Percentiles rank a stretch among this genome's conserved stretches.
phyloP scores from a whole-genome alignment of 2,888 invertebrate species.

The Oeneis ivallda region DNA sequence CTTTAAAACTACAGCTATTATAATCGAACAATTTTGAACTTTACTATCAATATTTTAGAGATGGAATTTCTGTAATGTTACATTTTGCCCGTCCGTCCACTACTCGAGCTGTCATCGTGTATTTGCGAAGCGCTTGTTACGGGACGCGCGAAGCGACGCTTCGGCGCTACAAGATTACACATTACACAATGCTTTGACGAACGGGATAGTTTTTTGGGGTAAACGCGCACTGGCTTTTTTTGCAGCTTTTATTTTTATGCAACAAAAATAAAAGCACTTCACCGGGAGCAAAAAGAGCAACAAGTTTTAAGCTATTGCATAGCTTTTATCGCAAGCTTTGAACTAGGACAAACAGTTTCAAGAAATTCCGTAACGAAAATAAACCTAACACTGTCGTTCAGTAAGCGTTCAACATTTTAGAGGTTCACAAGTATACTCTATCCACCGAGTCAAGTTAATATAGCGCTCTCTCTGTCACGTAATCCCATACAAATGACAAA shows the following conservation, averaged over 20 bases:
- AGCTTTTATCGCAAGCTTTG: too few relatives aligned
- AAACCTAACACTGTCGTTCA: too few relatives aligned
- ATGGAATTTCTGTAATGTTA: background rate
- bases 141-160: constrained; percentile 33
- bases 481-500: too few relatives aligned
- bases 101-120: constrained; percentile 12
- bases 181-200: constrained; percentile 12
- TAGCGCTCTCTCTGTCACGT: too few relatives aligned
- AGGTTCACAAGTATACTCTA: too few relatives aligned
- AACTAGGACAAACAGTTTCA: too few relatives aligned
- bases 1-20: background rate
- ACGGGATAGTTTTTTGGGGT: constrained; percentile 10
- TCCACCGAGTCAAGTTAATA: too few relatives aligned
- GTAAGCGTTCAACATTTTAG: too few relatives aligned
- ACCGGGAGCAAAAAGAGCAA: background rate
- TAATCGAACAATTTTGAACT: constrained; percentile 5
- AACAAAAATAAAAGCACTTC: background rate
- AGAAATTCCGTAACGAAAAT: too few relatives aligned
- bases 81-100: constrained; percentile 13
- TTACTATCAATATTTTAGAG: background rate
- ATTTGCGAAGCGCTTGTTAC: constrained; percentile 46
- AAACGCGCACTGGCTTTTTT: background rate
- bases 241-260: background rate
- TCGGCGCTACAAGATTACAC: constrained; percentile 8
- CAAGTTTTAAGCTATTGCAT: too few relatives aligned